phyloP scores from a whole-genome alignment of 2,888 invertebrate genomes.

The Watsonalla cultraria region DNA sequence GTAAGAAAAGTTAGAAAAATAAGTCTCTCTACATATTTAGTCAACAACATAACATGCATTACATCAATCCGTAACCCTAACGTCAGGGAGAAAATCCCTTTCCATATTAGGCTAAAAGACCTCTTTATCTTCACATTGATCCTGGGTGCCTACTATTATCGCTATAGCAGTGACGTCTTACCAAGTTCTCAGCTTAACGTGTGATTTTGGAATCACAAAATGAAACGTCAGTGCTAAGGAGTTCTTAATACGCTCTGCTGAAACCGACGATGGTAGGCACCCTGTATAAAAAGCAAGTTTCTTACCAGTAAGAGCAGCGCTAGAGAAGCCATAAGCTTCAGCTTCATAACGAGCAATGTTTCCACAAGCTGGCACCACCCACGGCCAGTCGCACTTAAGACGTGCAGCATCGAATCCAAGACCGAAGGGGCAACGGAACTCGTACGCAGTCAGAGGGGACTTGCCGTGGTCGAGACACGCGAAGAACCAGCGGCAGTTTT shows the following conservation, averaged over 20 bases:
- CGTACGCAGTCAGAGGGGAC: constrained; percentile 82
- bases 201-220: no score
- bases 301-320: constrained; percentile 60
- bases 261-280: no score
- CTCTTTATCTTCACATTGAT: no score
- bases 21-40: no score
- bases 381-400: constrained; percentile 88
- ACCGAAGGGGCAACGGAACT: constrained; percentile 90
- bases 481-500: constrained; percentile 91
- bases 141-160: no score
- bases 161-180: no score
- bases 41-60: no score
- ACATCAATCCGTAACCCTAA: no score
- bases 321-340: constrained; percentile 66
- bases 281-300: neutral
- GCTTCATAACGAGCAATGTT: constrained; percentile 75
- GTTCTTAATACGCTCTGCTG: no score
- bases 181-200: no score
- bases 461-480: constrained; percentile 87
- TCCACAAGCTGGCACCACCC: constrained; percentile 83
- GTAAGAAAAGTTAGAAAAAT: no score
- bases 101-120: neutral
- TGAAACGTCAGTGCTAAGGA: no score
- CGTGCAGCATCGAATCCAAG: constrained; percentile 85
- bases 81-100: neutral